A percentile compares a stretch with the other conserved stretches of the same genome.
Conservation (phyloP, 2,113 vertebrate genomes). For the Burhinus bistriatus region DNA sequence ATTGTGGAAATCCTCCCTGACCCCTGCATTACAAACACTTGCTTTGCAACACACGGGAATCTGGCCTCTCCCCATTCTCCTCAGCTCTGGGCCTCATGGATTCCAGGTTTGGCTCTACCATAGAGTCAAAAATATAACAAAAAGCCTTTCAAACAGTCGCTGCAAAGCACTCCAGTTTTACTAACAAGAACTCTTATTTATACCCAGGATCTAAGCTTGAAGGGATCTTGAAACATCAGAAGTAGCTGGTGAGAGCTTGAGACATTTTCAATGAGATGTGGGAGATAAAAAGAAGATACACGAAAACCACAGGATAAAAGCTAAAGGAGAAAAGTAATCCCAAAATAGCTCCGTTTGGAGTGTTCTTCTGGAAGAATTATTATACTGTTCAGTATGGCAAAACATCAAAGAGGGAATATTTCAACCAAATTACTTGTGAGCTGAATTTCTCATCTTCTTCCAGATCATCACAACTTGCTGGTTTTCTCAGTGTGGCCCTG, state of each 20-base stretch:
- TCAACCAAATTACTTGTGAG: conserved; percentile 37
- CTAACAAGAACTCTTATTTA: conserved; percentile 10
- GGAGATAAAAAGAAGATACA: conserved; percentile 51
- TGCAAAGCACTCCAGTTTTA: neutral
- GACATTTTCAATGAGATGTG: conserved; percentile 24
- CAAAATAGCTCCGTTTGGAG: conserved; percentile 51
- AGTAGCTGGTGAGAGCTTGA: conserved; percentile 8
- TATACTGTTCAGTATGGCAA: conserved; percentile 27
- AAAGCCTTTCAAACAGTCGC: neutral
- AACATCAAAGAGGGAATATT: conserved; percentile 42
- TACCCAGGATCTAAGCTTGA: conserved; percentile 43
- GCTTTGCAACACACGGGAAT: neutral
- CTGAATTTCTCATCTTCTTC: conserved; percentile 56
- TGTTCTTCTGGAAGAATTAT: conserved; percentile 27
- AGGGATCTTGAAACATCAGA: conserved; percentile 51
- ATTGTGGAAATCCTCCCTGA: neutral
- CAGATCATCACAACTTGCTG: conserved; percentile 49
- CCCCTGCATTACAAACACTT: neutral
- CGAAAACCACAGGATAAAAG: conserved; percentile 60
- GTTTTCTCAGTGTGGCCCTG: conserved; percentile 27
- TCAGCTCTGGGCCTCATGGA: neutral
- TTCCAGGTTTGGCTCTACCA: neutral
- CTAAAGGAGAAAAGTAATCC: conserved; percentile 46
- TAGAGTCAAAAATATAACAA: neutral
- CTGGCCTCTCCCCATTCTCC: neutral